Evolutionary conservation across 1,140 invertebrate species (phyloP), one percentile per base, ranked within the genome.

Genomic region (Chionoecetes opilio): DNA sequence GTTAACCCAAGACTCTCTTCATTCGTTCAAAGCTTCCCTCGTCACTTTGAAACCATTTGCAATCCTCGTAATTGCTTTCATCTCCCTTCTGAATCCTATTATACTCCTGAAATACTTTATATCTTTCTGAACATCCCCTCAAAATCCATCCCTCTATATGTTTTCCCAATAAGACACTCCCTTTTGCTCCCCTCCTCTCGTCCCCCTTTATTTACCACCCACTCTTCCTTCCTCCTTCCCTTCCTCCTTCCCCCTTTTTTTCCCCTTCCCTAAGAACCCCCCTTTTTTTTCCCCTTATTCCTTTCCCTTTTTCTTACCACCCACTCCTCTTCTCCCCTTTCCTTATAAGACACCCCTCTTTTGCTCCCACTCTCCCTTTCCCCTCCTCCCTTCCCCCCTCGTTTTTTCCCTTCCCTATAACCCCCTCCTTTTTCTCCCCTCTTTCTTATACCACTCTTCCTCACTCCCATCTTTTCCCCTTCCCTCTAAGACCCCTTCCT

Each of bases 381-480:
- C 34, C 31, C 37, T 91, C 89, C 38, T 17, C 29, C 26, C 46
- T 53, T 46, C 37, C 46, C 21, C 5, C 14, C 41, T 5, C 5
- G 11, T 86, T 8, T 35, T 82, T 29, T 82, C 75, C 82, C n/a
- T 92, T n/a, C 35, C 53, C 34, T 37, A 14, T 37, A 5, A 82
- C 8, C 9, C 75, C 26, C 26, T 84, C 82, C 2, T 41, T 90
- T 21, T 46, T 34, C 31, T 21, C 0, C 26, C 29, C 87, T 38
- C 35, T 38, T 11, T 38, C 87, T 35, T 46, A n/a, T 21, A 9
- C 41, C 17, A 38, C 38, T 89, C 32, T 41, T 37, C 41, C 87
- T 89, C 87, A n/a, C 41, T 38, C 41, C 87, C n/a, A 35, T 89
- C 87, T 89, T 37, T 89, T n/a, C 34, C 41, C 87, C 41, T 38